A percentile compares a stretch with the other conserved stretches of the same genome.
Evolutionary conservation across 2,888 invertebrate species (phyloP).

Genomic region (Thalpophila matura): DNA sequence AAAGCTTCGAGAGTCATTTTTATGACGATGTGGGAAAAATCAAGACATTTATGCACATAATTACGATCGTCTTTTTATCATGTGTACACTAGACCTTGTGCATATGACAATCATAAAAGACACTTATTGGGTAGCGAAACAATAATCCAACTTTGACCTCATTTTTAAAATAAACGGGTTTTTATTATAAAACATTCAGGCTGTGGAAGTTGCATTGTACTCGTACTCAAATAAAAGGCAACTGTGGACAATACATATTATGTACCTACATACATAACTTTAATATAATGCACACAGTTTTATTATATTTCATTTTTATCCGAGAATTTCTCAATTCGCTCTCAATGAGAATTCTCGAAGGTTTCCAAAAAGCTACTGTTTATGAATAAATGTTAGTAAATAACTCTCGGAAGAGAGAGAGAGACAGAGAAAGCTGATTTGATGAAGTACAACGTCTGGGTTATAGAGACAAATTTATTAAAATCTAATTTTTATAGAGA

Average conservation of each 20-base stretch:
- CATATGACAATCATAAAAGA: conserved; percentile 39
- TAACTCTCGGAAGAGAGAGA: too few species aligned
- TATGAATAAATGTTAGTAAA: conserved; percentile 5
- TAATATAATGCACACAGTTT: conserved; percentile 19
- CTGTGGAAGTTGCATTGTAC: conserved; percentile 33
- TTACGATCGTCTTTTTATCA: conserved; percentile 23
- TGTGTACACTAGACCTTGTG: conserved; percentile 10
- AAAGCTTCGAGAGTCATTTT: not conserved
- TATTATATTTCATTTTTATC: conserved; percentile 15
- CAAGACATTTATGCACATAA: not conserved
- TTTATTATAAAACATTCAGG: conserved; percentile 33
- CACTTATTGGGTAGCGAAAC: conserved; percentile 36
- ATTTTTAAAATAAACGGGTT: conserved; percentile 40
- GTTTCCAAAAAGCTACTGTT: not conserved
- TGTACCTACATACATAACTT: conserved; percentile 23
- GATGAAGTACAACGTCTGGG: not conserved
- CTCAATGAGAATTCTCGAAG: not conserved
- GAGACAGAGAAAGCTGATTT: not conserved
- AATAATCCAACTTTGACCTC: conserved; percentile 52
- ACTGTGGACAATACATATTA: conserved; percentile 34
- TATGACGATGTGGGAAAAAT: not conserved
- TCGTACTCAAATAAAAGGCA: conserved; percentile 37
- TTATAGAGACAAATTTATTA: too few species aligned
- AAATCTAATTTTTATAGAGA: too few species aligned
- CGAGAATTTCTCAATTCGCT: not conserved